Conservation (phyloP, 2,797 vertebrate genomes). For the Anguilla anguilla region DNA sequence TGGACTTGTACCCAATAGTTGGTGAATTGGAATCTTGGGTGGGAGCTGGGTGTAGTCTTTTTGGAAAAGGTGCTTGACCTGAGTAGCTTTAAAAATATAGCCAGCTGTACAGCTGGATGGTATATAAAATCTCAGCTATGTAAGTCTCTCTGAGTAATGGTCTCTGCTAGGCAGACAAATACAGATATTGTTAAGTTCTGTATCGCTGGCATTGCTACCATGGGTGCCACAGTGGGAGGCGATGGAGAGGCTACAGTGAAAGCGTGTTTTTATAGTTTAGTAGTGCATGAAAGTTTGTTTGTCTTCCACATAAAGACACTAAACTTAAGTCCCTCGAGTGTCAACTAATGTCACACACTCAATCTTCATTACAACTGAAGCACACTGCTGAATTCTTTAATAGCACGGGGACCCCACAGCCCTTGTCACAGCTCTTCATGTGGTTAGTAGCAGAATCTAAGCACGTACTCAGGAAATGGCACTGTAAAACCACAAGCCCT, state of each 20-base stretch:
- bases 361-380: conserved; percentile 28
- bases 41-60: neutral
- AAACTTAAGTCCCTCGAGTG: neutral
- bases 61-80: neutral
- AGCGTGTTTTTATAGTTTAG: neutral
- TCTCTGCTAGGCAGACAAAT: neutral
- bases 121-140: neutral
- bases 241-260: neutral
- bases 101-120: neutral
- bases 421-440: conserved; percentile 1
- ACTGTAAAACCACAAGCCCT: conserved; percentile 34
- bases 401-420: neutral
- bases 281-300: neutral
- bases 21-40: neutral
- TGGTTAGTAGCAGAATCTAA: neutral
- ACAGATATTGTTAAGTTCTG: neutral
- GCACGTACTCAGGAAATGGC: neutral
- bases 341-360: conserved; percentile 34
- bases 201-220: neutral
- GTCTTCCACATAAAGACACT: neutral
- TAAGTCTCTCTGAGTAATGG: neutral
- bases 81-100: neutral
- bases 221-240: neutral
- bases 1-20: neutral
- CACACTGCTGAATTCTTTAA: conserved; percentile 9